These are phyloP conservation scores for Lepidurus couesii DNA, from an alignment of 1,140 invertebrate species.

Conservation along the genomic window DNA sequence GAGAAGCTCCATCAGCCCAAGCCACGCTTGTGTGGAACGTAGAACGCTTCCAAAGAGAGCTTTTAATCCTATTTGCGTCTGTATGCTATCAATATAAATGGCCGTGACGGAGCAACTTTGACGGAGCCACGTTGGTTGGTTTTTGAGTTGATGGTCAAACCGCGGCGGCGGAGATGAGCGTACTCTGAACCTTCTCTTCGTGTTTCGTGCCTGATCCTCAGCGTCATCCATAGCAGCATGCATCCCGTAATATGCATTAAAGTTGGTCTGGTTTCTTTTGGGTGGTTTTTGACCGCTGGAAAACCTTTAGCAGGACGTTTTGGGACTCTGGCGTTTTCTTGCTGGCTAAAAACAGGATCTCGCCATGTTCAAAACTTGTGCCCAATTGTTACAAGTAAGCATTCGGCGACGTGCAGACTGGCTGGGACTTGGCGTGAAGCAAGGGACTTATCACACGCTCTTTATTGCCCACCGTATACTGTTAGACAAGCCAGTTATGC, in stretches of 20 bases:
- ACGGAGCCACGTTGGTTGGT: not conserved
- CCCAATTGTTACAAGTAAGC: constrained; percentile 5
- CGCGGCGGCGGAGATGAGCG: not conserved
- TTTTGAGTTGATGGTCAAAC: constrained; percentile 1
- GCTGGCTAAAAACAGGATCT: not conserved
- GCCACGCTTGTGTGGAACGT: not conserved
- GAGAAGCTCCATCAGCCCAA: not conserved
- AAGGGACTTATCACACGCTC: not conserved
- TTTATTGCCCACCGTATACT: not conserved
- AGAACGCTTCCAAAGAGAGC: constrained; percentile 2
- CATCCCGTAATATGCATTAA: not conserved
- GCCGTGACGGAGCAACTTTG: constrained; percentile 13
- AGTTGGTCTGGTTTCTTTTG: not conserved
- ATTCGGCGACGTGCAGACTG: not conserved
- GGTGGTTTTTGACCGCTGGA: not conserved
- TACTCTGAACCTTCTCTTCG: not conserved
- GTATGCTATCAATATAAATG: constrained; percentile 14
- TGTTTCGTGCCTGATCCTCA: not conserved
- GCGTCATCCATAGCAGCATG: not conserved
- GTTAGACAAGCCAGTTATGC: constrained; percentile 5
- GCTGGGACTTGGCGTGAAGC: not conserved
- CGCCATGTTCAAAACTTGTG: not conserved
- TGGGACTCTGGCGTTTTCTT: not conserved
- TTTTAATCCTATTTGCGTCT: constrained; percentile 19
- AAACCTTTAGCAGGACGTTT: not conserved